phyloP scores from a whole-genome alignment of 2,113 vertebrate species.

The Malurus alboscapulatus region DNA sequence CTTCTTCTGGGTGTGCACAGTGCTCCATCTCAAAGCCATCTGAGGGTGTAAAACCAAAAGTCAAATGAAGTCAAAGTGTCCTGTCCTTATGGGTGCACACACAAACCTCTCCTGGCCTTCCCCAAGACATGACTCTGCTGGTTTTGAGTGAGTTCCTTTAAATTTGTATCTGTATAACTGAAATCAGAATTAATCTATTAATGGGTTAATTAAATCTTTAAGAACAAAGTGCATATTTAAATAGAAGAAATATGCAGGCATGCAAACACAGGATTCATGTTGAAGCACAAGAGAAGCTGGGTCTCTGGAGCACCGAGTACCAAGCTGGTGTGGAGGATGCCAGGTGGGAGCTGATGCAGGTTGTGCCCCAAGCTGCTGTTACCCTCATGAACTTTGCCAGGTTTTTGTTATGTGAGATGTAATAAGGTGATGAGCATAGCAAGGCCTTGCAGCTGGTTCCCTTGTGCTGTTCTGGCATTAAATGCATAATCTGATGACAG shows the following conservation, averaged over 20 bases:
- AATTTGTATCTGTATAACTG: not conserved
- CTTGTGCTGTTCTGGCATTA: not conserved
- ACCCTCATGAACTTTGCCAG: not conserved
- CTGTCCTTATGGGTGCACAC: accelerated
- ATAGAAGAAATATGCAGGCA: not conserved
- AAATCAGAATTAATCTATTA: not conserved
- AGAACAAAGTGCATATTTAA: constrained; percentile 61
- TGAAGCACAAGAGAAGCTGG: not conserved
- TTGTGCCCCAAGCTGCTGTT: not conserved
- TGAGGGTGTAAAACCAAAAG: not conserved
- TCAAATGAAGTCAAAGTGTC: not conserved
- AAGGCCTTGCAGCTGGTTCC: not conserved
- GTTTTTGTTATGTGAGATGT: not conserved
- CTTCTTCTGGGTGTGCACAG: not conserved
- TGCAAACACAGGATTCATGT: not conserved
- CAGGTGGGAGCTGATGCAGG: not conserved
- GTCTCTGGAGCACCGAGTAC: not conserved
- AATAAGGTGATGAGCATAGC: not conserved
- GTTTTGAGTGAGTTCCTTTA: not conserved
- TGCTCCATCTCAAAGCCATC: not conserved
- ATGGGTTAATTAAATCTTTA: constrained; percentile 27
- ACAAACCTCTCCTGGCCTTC: not conserved
- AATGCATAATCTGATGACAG: not conserved
- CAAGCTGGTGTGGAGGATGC: not conserved
- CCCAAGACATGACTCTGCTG: not conserved